Base-by-base conservation (phyloP, 2,113 vertebrate species). In the Myocastor coypus region DNA sequence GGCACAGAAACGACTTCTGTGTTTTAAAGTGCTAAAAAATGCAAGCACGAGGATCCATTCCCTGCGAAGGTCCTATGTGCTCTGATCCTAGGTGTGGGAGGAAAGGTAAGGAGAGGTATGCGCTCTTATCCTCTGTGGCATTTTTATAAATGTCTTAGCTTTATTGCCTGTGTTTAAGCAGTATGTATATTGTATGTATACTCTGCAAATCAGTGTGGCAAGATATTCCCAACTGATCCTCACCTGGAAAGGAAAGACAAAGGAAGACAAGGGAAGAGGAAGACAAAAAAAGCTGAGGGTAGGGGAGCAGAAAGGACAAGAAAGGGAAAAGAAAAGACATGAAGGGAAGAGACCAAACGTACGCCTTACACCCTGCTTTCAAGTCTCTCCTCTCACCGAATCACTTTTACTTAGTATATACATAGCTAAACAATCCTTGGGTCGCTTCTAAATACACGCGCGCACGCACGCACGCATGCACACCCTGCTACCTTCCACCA, bases 111-210 rank as follows among this genome's bases (percentile, higher is more conserved):
- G 77, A 52, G 57, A 66, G 5, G 37, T 1, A 37, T 22, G 28
- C 11, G n/a, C 34, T 85, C 42, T 88, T 32, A 82, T 12, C 40
- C 46, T 30, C n/a, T 83, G 3, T 17, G 22, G 10, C 12, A 61
- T 66, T 93, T 84, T 85, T 52, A 94, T 69, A 85, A 84, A 84
- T 75, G 22, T 61, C 14, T 66, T 11, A 55, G 30, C 52, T 78
- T 91, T 77, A 32, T 85, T 30, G 90, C 69, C 32, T 83, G 50
- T 87, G 50, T 40, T 78, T 82, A 90, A 90, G 61, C 26, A 42
- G 92, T 78, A 2, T 34, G 10, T 64, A 82, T 91, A 85, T 42
- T 88, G 69, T 40, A 80, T 59, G 10, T 32, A 57, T 30, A 77
- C 37, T 55, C n/a, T 10, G n/a, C 28, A 93, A 90, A 59, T 13